phyloP scores from a whole-genome alignment of 2,888 invertebrate species.

The Amphipyra tragopoginis region DNA sequence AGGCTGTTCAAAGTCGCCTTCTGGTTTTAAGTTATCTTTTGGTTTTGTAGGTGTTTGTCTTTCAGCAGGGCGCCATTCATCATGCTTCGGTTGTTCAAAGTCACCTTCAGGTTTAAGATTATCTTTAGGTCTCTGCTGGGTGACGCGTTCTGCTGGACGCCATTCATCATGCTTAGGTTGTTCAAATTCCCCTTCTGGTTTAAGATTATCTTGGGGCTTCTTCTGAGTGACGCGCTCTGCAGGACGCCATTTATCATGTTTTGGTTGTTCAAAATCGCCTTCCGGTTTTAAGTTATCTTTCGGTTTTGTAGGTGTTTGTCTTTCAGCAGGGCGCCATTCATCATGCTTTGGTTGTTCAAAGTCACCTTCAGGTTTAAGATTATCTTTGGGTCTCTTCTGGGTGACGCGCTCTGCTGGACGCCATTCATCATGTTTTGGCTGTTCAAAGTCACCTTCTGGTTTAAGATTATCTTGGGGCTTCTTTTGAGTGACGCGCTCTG shows the following conservation, averaged over 20 bases:
- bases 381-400: slow-evolving; percentile 81
- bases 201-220: slow-evolving; percentile 91
- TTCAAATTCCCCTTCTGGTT: slow-evolving; percentile 91
- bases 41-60: slow-evolving; percentile 75
- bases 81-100: slow-evolving; percentile 75
- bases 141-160: slow-evolving; percentile 77
- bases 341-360: slow-evolving; percentile 80
- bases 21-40: slow-evolving; percentile 86
- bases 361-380: slow-evolving; percentile 88
- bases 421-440: slow-evolving; percentile 78
- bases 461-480: slow-evolving; percentile 87
- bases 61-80: slow-evolving; percentile 76
- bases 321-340: slow-evolving; percentile 76
- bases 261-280: slow-evolving; percentile 87
- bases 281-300: slow-evolving; percentile 89
- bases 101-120: slow-evolving; percentile 89
- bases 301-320: slow-evolving; percentile 83
- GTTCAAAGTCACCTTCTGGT: slow-evolving; percentile 86
- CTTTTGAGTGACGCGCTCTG: slow-evolving; percentile 68
- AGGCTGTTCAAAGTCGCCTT: slow-evolving; percentile 87
- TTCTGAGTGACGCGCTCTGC: slow-evolving; percentile 84
- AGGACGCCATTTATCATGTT: slow-evolving; percentile 82
- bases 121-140: slow-evolving; percentile 80
- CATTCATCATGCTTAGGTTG: slow-evolving; percentile 75
- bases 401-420: slow-evolving; percentile 45